Base-by-base conservation (phyloP, 1,140 invertebrate genomes). In the Bombus pascuorum region DNA sequence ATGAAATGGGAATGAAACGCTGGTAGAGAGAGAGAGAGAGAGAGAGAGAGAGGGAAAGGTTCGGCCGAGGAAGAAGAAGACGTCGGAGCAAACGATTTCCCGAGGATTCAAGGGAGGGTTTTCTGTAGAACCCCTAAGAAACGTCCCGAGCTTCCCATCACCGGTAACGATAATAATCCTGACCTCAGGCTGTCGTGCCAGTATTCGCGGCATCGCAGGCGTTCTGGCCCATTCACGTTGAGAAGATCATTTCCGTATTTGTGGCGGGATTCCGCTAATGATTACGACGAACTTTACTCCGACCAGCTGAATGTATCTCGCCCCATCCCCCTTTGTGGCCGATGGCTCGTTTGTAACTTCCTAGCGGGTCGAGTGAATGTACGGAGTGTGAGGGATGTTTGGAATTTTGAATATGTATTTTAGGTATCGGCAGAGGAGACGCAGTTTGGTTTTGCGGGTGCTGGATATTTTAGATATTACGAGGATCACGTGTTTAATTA, bases 131-230 rank as follows among this genome's bases (percentile, higher is more conserved):
- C 42, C 66, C 83, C 73, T 72, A 86, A 87, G 89, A 90, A 90
- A 84, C 81, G 59, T 84, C 39, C 37, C 47, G 66, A 77, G 71
- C 87, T 85, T 88, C 77, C 37, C 85, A 66, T 57, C 83, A 65
- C 73, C 70, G 82, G 76, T 81, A 85, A 66, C 78, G 85, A 87
- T 87, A 79, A 89, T 87, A 90, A 87, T 89, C 85, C 81, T 87
- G 87, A 78, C 77, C 78, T 42, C 77, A 28, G 73, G 84, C 75
- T 83, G 84, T 80, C 85, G 68, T 70, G 53, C 53, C 53, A 44
- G 47, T 44, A 62, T 85, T 62, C 75, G 6, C 18, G 32, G 32
- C 57, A 71, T 62, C 53, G 57, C 70, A 13, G 42, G 12, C 71
- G 57, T 74, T 44, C 18, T 44, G 53, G 37, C 9, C 68, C 32